Percentiles rank a stretch among this genome's conserved stretches.
Conservation (phyloP, 2,797 vertebrate genomes). For the Chanos chanos region DNA sequence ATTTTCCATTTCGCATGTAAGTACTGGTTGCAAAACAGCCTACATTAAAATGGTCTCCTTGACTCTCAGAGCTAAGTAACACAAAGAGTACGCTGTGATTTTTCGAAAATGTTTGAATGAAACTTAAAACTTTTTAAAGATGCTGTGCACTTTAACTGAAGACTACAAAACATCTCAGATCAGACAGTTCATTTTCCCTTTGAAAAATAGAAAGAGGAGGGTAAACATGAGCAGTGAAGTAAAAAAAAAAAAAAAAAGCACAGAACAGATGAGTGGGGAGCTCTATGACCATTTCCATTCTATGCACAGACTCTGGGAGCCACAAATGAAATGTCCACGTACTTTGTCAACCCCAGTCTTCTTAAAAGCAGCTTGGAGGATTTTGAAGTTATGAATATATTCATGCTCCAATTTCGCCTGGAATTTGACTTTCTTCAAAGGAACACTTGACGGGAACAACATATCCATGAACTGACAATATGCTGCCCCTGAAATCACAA, state of each 20-base stretch:
- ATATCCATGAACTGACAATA: conserved; percentile 90
- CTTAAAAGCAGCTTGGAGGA: conserved; percentile 83
- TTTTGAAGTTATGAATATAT: conserved; percentile 85
- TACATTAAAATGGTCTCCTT: no score
- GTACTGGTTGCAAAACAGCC: no score
- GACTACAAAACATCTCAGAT: no score
- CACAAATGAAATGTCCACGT: no score
- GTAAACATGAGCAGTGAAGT: background rate
- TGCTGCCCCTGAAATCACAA: conserved; percentile 67
- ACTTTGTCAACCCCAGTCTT: conserved; percentile 86
- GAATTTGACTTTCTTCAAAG: conserved; percentile 87
- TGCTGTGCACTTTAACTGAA: no score
- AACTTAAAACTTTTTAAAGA: no score
- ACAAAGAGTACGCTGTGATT: no score
- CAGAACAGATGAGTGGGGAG: background rate
- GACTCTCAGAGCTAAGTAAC: no score
- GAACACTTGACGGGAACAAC: conserved; percentile 81
- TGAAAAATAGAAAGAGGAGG: background rate
- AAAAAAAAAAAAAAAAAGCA: background rate
- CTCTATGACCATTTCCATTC: background rate
- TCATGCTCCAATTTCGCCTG: conserved; percentile 85
- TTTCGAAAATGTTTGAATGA: no score
- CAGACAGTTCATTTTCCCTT: no score
- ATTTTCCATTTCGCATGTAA: no score
- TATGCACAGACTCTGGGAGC: no score